Conservation (phyloP, 2,888 invertebrate species). For the Synanthedon vespiformis region DNA sequence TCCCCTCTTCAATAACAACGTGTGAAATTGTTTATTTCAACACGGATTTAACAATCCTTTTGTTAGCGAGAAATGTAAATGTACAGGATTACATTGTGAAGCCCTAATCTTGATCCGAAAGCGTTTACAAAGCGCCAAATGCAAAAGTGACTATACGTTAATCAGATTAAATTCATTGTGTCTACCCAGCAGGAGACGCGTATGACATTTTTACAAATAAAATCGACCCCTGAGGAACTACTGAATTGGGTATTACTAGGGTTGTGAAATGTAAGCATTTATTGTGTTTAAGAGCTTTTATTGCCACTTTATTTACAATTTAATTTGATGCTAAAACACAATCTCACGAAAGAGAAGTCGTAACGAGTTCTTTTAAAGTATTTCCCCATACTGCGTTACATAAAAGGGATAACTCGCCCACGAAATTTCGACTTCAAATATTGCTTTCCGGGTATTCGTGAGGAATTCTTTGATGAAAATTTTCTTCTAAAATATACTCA, state of each 20-base stretch:
- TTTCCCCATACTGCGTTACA: constrained; percentile 12
- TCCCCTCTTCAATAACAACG: constrained; percentile 27
- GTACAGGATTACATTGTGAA: constrained; percentile 57
- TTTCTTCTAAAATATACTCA: constrained; percentile 10
- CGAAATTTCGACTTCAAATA: constrained; percentile 27
- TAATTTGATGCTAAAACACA: too few species aligned
- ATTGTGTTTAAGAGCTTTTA: too few species aligned
- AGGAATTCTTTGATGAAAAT: constrained; percentile 23
- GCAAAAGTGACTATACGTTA: constrained; percentile 56
- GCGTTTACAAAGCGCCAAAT: constrained; percentile 47
- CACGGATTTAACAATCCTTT: constrained; percentile 41
- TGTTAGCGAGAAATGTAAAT: constrained; percentile 48
- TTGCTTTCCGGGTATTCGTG: constrained; percentile 23
- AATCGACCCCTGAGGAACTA: neutral
- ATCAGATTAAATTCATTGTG: constrained; percentile 65
- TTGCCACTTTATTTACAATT: too few species aligned
- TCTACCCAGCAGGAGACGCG: constrained; percentile 49
- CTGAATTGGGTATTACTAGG: neutral
- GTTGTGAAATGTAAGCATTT: neutral
- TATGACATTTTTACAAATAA: constrained; percentile 31
- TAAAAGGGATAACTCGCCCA: constrained; percentile 30
- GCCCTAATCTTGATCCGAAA: constrained; percentile 63
- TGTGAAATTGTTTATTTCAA: constrained; percentile 54
- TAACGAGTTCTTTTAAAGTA: constrained; percentile 24
- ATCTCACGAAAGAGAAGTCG: constrained; percentile 9